Evolutionary conservation across 2,797 vertebrate species (phyloP).

Genomic region (Ispidina lecontei): DNA sequence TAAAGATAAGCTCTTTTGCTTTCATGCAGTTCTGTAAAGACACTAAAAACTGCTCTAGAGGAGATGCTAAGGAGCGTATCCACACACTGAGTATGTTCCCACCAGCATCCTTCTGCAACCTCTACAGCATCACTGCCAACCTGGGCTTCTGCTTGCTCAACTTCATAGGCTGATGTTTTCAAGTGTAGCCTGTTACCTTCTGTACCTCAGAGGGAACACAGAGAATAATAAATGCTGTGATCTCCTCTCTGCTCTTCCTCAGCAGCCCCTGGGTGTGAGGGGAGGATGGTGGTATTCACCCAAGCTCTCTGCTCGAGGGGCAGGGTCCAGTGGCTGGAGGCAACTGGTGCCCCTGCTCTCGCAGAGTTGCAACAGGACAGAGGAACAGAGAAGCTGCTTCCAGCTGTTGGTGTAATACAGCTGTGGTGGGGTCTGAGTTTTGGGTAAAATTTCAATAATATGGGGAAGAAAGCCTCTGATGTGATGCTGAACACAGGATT

Average conservation of each 20-base stretch:
- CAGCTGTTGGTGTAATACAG: not conserved
- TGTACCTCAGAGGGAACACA: not conserved
- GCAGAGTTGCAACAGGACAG: fast-evolving
- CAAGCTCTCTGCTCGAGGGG: not conserved
- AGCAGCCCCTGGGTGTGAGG: not conserved
- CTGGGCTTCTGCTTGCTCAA: not conserved
- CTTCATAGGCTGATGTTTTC: not conserved
- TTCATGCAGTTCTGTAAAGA: not conserved
- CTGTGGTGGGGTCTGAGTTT: not conserved
- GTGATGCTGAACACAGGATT: not conserved
- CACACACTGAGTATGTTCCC: not conserved
- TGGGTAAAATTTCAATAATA: not conserved
- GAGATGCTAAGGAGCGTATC: not conserved
- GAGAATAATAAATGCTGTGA: not conserved
- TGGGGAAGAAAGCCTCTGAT: not conserved
- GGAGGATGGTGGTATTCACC: not conserved
- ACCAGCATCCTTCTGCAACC: not conserved
- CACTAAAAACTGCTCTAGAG: not conserved
- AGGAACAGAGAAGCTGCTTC: not conserved
- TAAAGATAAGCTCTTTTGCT: not conserved
- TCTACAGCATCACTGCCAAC: not conserved
- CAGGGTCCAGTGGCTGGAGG: not conserved
- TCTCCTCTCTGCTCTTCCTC: not conserved
- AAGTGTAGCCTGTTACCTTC: not conserved
- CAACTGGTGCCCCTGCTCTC: not conserved